Evolutionary conservation across 2,888 invertebrate genomes (phyloP), one percentile per base, ranked within the genome.

Genomic region (Brachylomia viminalis): DNA sequence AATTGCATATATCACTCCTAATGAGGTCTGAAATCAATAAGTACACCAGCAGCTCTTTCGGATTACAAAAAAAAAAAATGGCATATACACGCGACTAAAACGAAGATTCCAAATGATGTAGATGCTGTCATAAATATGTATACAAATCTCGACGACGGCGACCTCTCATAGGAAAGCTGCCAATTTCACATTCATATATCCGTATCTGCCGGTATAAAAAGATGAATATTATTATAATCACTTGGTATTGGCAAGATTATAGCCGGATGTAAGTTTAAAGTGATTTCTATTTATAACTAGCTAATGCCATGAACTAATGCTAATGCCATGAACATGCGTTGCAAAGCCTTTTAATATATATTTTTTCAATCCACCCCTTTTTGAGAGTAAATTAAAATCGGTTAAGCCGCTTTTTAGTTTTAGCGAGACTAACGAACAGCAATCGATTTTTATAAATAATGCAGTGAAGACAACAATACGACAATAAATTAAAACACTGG

Each of bases 81-180:
- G 4, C 7, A 38, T 38, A 38, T 38, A 38, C 42, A 42, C 20
- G 17, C 30, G n/a, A 54, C 20, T 70, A 15, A 54, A 62, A 23
- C 23, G 5, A 59, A 74, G 38, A 49, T 47, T 45, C 30, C 52
- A 49, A 66, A 72, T 42, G 27, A 72, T 56, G 68, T 68, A 78
- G n/a, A 72, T n/a, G 20, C 6, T n/a, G 33, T 65, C 75, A 80
- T 79, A 81, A 75, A 69, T 81, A 81, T 82, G 59, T 65, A 66
- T 70, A 70, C 68, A 65, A 72, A 72, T 77, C 61, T 54, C n/a
- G n/a, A n/a, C n/a, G n/a, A n/a, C 20, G 17, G 38, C n/a, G 20
- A 33, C 17, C 54, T 52, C 58, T 58, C 77, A 52, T 56, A 47
- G 68, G 77, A 30, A 42, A 33, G 27, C 61, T 15, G 58, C 49